Base-by-base conservation (phyloP, 2,113 vertebrate species). In the Monarcha castaneiventris region DNA sequence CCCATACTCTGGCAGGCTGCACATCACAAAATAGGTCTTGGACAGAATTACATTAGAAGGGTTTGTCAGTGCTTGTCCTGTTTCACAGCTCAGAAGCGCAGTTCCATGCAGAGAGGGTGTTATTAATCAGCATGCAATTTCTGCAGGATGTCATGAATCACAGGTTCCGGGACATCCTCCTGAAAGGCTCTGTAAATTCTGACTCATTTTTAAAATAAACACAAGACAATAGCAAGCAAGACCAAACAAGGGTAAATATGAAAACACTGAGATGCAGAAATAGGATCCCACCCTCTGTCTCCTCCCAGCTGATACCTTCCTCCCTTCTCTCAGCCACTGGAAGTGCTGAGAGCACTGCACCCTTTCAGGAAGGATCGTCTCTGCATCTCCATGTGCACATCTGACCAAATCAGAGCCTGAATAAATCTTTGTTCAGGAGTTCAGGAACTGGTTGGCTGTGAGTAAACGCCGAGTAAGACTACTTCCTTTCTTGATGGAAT, bases 121-220 rank as follows among this genome's bases (percentile, higher is more conserved):
- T 94, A 62, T 37, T 86, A 76, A 80, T 44, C 77, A 84, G 75
- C 21, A 6, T 37, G 52, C 52, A 77, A 68, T 73, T 92, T 80
- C 82, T 96, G 63, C 90, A 96, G 95, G 90, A 93, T 90, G 73
- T 89, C 85, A 69, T 96, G 93, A 95, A 94, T 96, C 92, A 96
- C 76, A 77, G 33, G 71, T 89, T 95, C 56, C 1, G 39, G 54
- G 80, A 96, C 77, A 87, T 91, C 76, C 62, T 96, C 51, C 56
- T 80, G 77, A 83, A 90, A 94, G 63, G 79, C 59, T 90, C 74
- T 39, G 73, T 92, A 93, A 93, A 95, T 96, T 94, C 80, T 87
- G 88, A 96, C 69, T 97, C 51, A 79, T 64, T 95, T 96, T 79
- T 76, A 71, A 96, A 96, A 84, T 37, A 95, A 96, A 94, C 82